Base-by-base conservation (phyloP, 2,888 invertebrate genomes). In the Ashinkailepas kermadecensis region DNA sequence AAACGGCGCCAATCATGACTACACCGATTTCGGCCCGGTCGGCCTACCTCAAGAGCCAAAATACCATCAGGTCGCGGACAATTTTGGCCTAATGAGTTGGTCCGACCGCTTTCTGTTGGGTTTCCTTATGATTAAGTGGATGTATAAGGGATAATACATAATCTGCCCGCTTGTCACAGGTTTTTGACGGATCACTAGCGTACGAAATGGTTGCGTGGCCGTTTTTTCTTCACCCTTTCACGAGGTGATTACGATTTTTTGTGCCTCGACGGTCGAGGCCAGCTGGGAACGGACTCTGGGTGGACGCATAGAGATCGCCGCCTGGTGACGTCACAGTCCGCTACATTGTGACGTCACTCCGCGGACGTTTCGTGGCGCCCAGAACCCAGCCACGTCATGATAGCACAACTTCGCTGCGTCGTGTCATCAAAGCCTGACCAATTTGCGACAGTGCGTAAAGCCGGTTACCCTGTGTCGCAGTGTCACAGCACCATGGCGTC, bases 61-160 rank as follows among this genome's bases (percentile, higher is more conserved):
- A 74, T 56, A 56, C 74, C 74, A 74, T 74, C 74, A 74, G 74
- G 74, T 74, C 56, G 7, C 10, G 56, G 56, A 56, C 56, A 54
- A 74, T 74, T 56, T 74, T 74, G 56, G 74, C 74, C 74, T 74
- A 74, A 74, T 74, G 74, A 74, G 56, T 74, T 54, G 56, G 74
- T 56, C 23, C 74, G 74, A 23, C 74, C 21, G 56, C 54, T 74
- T 74, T 74, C 74, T 54, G 74, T 74, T 74, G 74, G 74, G 74
- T 74, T 74, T 74, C 74, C 74, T 74, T 74, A 74, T 74, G 74
- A 74, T 74, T 74, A 74, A 74, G 74, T 74, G 74, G 74, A 54
- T 21, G 74, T 74, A 74, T 74, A 74, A 74, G 74, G 74, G 74
- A 74, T 74, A 74, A 74, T 74, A 74, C 74, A 74, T 74, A 74